These are phyloP conservation scores for Agonopterix arenella DNA, from an alignment of 2,888 invertebrate species.

Conservation along the genomic window DNA sequence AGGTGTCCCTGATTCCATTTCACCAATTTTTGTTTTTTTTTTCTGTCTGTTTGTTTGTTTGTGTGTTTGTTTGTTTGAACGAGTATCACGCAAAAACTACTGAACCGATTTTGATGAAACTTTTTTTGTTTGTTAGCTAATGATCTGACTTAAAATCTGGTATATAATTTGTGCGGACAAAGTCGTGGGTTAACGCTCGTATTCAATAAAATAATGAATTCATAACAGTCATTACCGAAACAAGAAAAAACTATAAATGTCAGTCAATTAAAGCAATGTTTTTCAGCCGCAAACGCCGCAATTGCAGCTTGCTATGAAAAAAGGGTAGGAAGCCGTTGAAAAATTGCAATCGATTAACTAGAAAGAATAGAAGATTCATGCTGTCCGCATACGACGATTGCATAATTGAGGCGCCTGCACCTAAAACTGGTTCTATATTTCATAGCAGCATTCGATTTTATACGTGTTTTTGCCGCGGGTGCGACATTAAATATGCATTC, in stretches of 20 bases:
- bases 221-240: too few species aligned
- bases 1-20: too few species aligned
- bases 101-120: too few species aligned
- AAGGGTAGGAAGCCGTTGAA: constrained; percentile 18
- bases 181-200: too few species aligned
- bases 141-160: too few species aligned
- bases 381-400: constrained; percentile 39
- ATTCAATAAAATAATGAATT: too few species aligned
- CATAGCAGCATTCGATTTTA: constrained; percentile 61
- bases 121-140: too few species aligned
- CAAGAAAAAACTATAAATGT: not conserved
- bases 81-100: too few species aligned
- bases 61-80: too few species aligned
- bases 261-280: not conserved
- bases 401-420: constrained; percentile 58
- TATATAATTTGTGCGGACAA: too few species aligned
- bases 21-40: too few species aligned
- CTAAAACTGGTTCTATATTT: constrained; percentile 53
- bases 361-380: constrained; percentile 33
- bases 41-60: too few species aligned
- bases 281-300: not conserved
- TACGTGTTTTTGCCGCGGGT: constrained; percentile 54
- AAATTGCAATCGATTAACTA: constrained; percentile 32
- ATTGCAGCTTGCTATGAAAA: constrained; percentile 15
- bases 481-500: constrained; percentile 66